Conservation (phyloP, 2,888 invertebrate species). For the Apamea crenata region DNA sequence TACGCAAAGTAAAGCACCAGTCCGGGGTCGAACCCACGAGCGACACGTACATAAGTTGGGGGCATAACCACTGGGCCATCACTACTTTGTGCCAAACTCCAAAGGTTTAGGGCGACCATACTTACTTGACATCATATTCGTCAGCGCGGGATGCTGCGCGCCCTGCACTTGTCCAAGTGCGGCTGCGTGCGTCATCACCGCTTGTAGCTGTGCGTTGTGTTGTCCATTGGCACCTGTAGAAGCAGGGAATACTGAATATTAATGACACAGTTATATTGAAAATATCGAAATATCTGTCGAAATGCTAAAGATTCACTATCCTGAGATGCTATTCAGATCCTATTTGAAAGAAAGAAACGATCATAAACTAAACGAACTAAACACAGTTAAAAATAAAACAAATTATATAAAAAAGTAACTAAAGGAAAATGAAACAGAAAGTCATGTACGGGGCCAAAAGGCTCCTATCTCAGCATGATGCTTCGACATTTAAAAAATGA, state of each 20-base stretch:
- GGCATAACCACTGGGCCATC: background rate
- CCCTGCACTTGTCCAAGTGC: conserved; percentile 85
- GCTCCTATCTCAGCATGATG: no score
- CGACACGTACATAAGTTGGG: no score
- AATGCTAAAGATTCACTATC: background rate
- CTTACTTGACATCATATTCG: conserved; percentile 88
- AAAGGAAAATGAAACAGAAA: no score
- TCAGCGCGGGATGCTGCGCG: conserved; percentile 87
- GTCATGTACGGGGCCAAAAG: no score
- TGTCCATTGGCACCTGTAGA: conserved; percentile 82
- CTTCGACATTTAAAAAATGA: no score
- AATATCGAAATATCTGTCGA: background rate
- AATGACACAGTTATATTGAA: background rate
- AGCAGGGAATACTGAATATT: background rate
- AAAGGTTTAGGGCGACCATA: conserved; percentile 28
- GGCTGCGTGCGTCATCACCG: conserved; percentile 88
- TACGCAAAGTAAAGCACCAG: background rate
- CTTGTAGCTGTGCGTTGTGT: conserved; percentile 86
- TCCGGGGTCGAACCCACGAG: background rate
- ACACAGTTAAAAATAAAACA: no score
- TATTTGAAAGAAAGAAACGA: no score
- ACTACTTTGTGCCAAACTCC: background rate
- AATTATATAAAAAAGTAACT: no score
- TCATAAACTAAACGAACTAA: no score
- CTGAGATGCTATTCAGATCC: no score